These are phyloP conservation scores for Achatina immaculata DNA, from an alignment of 1,140 invertebrate genomes.

Conservation along the genomic window DNA sequence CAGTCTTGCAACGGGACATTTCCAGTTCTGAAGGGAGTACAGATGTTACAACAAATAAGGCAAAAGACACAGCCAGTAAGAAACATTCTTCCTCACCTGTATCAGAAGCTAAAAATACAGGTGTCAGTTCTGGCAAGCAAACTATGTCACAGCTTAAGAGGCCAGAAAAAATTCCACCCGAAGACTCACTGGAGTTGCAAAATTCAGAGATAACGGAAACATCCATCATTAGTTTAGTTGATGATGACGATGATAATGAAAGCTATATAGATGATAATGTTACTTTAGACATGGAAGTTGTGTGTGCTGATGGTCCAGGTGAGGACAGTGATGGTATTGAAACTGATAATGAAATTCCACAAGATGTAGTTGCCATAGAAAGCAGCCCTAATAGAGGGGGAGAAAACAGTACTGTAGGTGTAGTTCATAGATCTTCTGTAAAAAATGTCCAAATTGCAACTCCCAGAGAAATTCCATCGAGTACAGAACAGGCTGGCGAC, in stretches of 20 bases:
- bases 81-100: background rate
- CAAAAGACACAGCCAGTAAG: background rate
- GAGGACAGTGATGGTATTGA: constrained; percentile 3
- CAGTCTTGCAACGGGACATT: too few relatives aligned
- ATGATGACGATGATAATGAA: constrained; percentile 45
- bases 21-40: background rate
- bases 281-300: constrained; percentile 48
- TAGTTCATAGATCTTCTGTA: background rate
- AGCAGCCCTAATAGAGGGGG: background rate
- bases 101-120: background rate
- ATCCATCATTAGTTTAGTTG: constrained; percentile 20
- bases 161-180: too few relatives aligned
- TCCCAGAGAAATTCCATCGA: background rate
- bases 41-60: background rate
- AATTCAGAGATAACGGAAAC: too few relatives aligned
- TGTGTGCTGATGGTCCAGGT: background rate
- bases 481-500: background rate
- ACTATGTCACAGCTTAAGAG: too few relatives aligned
- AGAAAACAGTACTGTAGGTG: background rate
- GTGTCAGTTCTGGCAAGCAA: background rate
- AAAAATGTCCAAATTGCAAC: background rate
- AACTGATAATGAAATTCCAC: background rate
- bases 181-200: too few relatives aligned
- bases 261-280: constrained; percentile 37
- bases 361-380: background rate